These are phyloP conservation scores for Macropis europaea DNA, from an alignment of 2,888 invertebrate genomes.

Conservation along the genomic window DNA sequence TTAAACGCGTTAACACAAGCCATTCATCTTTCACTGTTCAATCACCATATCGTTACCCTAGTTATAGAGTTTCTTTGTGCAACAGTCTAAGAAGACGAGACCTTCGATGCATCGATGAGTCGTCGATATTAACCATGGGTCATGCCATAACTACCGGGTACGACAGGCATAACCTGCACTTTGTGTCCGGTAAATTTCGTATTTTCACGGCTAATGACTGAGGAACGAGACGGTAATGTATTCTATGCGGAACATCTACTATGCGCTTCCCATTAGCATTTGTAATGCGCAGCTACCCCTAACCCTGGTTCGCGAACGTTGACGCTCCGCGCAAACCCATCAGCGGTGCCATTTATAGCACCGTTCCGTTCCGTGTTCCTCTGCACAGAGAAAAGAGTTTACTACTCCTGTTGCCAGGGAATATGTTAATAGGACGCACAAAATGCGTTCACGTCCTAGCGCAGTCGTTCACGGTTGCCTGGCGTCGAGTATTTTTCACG, in stretches of 20 bases:
- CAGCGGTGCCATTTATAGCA: constrained; percentile 70
- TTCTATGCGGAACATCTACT: constrained; percentile 73
- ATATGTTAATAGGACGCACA: constrained; percentile 60
- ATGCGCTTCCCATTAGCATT: constrained; percentile 77
- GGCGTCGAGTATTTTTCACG: constrained; percentile 49
- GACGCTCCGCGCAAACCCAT: constrained; percentile 72
- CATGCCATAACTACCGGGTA: constrained; percentile 12
- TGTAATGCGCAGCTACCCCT: constrained; percentile 74
- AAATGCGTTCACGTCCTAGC: constrained; percentile 24
- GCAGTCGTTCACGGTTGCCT: constrained; percentile 28
- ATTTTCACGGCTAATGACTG: constrained; percentile 76
- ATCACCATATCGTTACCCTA: too few species aligned
- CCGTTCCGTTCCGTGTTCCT: constrained; percentile 51
- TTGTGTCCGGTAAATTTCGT: constrained; percentile 68
- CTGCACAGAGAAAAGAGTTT: constrained; percentile 60
- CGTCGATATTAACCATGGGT: constrained; percentile 2
- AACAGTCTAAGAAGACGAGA: too few species aligned
- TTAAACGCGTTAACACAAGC: too few species aligned
- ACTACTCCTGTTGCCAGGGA: constrained; percentile 55
- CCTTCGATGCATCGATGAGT: neutral
- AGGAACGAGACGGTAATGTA: constrained; percentile 77
- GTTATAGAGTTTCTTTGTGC: too few species aligned
- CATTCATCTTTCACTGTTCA: too few species aligned
- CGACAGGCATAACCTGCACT: constrained; percentile 40
- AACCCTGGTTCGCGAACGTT: constrained; percentile 67